phyloP scores from a whole-genome alignment of 2,797 vertebrate species.

The Champsocephalus esox region DNA sequence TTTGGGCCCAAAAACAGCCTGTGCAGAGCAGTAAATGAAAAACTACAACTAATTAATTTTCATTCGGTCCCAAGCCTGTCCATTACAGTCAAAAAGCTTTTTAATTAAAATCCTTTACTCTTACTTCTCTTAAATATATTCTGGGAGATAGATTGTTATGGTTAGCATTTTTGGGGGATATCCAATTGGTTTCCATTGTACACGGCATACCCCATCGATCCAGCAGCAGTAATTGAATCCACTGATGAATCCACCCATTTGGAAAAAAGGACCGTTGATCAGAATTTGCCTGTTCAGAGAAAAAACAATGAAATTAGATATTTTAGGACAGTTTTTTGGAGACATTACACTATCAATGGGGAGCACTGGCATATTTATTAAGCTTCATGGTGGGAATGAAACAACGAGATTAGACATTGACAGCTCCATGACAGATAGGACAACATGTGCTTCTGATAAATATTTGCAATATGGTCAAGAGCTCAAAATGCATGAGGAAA shows the following conservation, averaged over 20 bases:
- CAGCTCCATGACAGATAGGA: background rate
- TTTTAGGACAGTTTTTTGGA: background rate
- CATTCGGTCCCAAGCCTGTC: slow-evolving; percentile 22
- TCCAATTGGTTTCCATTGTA: slow-evolving; percentile 38
- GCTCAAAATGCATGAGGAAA: background rate
- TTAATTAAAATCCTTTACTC: slow-evolving; percentile 45
- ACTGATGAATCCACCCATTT: slow-evolving; percentile 16
- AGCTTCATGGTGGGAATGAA: background rate
- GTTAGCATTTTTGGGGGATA: slow-evolving; percentile 30
- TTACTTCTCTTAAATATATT: slow-evolving; percentile 20
- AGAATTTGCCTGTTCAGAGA: slow-evolving; percentile 8
- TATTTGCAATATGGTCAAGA: background rate
- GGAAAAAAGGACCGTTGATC: slow-evolving; percentile 13
- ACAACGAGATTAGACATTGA: background rate
- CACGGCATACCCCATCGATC: slow-evolving; percentile 21
- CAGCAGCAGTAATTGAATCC: slow-evolving; percentile 34
- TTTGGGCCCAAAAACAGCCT: no score
- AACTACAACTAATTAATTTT: slow-evolving; percentile 13
- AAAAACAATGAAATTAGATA: slow-evolving; percentile 11
- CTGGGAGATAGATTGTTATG: slow-evolving; percentile 9
- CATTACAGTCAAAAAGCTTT: slow-evolving; percentile 43
- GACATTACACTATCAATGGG: background rate
- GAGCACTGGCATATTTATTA: background rate
- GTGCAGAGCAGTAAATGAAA: background rate
- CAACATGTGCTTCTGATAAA: background rate